Base-by-base conservation (phyloP, 2,113 vertebrate species). In the Bufo gargarizans region DNA sequence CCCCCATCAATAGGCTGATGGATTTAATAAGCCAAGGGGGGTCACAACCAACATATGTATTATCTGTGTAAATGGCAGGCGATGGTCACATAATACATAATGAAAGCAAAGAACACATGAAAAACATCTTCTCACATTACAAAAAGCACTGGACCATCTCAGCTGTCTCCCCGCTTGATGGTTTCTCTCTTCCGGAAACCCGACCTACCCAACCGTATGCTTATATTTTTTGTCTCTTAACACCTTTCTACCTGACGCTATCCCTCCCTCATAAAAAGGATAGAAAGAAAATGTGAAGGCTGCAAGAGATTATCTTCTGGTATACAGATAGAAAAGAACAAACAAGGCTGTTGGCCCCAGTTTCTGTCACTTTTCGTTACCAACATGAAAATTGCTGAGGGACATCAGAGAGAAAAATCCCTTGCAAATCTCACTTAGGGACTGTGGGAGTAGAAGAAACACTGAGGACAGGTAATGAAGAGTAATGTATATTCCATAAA, bases 31-130 rank as follows among this genome's bases (percentile, higher is more conserved):
- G 53, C 14, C 12, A 7, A 65, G 14, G 2, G 50, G 67, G 49
- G 63, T 84, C 63, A 84, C 49, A 83, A 33, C 11, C 20, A 83
- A 69, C 50, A 65, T 67, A 83, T 53, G n/a, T 80, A 61, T 53
- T 84, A 55, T 55, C 65, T 33, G 20, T 16, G 11, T 22, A 53
- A 33, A 69, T 71, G 20, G 63, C 12, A 83, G 47, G 16, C 59
- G 67, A 11, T 13, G 22, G 61, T n/a, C 63, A 83, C 65, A 50
- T 83, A 67, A 83, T 84, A 69, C n/a, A 2, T 8, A 50, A 84
- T 84, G 69, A 83, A 83, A 84, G 82, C 65, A 71, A 67, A 53
- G 56, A 22, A 85, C 74, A 12, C 55, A 55, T 8, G 20, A 55
- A 83, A 11, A 69, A 33, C 10, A 10, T 43, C 58, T 61, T 65